Percentiles rank a stretch among this genome's conserved stretches.
These are phyloP conservation scores for Trichogramma dendrolimi DNA, from an alignment of 2,888 invertebrate genomes.

Conservation along the genomic window DNA sequence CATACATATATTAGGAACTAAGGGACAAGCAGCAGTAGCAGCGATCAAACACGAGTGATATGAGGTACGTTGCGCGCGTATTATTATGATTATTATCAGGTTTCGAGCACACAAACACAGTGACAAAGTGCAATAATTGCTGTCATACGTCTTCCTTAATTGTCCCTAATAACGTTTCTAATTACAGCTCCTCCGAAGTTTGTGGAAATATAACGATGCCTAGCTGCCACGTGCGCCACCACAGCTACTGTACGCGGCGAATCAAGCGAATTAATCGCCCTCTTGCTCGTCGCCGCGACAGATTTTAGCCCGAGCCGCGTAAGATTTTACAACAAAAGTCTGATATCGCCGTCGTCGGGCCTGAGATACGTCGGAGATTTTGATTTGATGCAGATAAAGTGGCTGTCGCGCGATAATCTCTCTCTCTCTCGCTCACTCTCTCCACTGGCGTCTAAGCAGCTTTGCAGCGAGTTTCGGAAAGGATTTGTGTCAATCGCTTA, in stretches of 20 bases:
- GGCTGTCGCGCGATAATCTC: background rate
- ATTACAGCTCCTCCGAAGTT: conserved; percentile 26
- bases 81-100: too few species aligned
- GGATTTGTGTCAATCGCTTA: too few species aligned
- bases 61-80: too few species aligned
- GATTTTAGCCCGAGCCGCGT: conserved; percentile 1
- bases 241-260: conserved; percentile 7
- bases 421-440: background rate
- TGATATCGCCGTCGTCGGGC: too few species aligned
- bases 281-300: conserved; percentile 7
- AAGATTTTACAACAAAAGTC: too few species aligned
- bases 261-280: conserved; percentile 23
- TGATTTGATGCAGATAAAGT: too few species aligned
- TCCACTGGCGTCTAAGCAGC: background rate
- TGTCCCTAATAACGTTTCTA: conserved; percentile 28
- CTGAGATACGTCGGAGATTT: too few species aligned
- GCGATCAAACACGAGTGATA: too few species aligned
- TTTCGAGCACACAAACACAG: conserved; percentile 3
- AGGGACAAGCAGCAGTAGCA: too few species aligned
- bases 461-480: too few species aligned
- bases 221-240: background rate
- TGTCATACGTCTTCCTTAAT: conserved; percentile 28
- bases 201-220: conserved; percentile 25
- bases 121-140: conserved; percentile 29
- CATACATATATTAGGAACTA: background rate